Base-by-base conservation (phyloP, 2,113 vertebrate species). In the Cavia porcellus region DNA sequence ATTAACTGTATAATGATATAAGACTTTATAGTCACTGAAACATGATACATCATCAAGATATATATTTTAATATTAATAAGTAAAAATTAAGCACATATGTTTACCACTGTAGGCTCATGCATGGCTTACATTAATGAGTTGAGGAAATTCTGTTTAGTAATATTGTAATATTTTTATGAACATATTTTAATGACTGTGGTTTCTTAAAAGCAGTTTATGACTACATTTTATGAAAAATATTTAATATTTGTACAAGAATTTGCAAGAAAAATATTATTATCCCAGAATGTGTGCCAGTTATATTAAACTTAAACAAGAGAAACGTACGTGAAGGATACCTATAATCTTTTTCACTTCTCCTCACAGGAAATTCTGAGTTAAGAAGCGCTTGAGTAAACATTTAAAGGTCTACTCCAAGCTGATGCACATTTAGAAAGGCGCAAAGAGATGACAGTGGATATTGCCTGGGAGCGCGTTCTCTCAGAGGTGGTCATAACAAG, bases 251-350 rank as follows among this genome's bases (percentile, higher is more conserved):
- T 59, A 52, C 17, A 82, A 22, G 8, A 12, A 89, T 86, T 94
- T 90, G 32, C 1, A 87, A 55, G 24, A 93, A 89, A 95, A 83
- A 77, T 89, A 30, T 42, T 90, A 66, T 52, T 91, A 52, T 24
- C 20, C 2, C 19, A 59, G 7, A 66, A 64, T 8, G 75, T 74
- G 30, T 81, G n/a, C 20, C 7, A 79, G 30, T n/a, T 82, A 83
- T 89, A 72, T 64, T 80, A 89, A 85, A 59, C 1, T 64, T 90
- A 79, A 22, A 88, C 14, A 89, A 79, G 50, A 52, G 77, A 77
- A 96, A 89, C 75, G 14, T 75, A 57, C 17, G 45, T 75, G 11
- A 75, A 89, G 66, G 7, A 82, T 59, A 84, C 35, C 15, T 81
- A 86, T 50, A 42, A 79, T 6, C 20, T 68, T 80, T 42, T 19